Conservation (phyloP, 2,888 invertebrate species). For the Synergus japonicus region DNA sequence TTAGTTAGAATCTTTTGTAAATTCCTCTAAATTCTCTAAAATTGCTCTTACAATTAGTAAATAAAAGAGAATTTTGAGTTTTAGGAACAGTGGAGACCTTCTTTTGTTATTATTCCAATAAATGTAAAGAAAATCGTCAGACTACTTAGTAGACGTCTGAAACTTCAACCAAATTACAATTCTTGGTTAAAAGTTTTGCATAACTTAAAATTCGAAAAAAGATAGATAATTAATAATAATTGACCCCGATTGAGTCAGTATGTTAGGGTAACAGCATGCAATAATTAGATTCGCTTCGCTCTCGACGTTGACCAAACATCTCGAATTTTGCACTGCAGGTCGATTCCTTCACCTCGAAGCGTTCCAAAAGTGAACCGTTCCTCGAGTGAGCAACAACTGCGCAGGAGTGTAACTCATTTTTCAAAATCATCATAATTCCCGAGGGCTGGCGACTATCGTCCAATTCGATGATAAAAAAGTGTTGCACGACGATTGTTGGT, state of each 20-base stretch:
- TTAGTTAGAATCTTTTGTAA: too few species aligned
- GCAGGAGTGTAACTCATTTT: background rate
- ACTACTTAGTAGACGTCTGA: too few species aligned
- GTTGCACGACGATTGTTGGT: conserved; percentile 3
- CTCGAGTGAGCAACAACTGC: background rate
- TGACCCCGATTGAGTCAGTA: background rate
- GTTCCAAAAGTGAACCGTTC: background rate
- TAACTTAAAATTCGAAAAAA: background rate
- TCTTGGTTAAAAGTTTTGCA: background rate
- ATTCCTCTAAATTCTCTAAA: too few species aligned
- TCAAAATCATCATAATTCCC: background rate
- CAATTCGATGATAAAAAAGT: background rate
- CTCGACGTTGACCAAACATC: background rate
- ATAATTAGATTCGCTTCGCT: background rate
- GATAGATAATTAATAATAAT: background rate
- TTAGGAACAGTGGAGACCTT: too few species aligned
- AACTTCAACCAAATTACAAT: too few species aligned
- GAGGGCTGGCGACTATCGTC: background rate
- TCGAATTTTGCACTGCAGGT: conserved; percentile 15
- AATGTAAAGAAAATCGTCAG: too few species aligned
- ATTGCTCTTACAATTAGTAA: too few species aligned
- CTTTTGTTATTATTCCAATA: too few species aligned
- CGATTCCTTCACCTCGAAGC: background rate
- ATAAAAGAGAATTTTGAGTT: too few species aligned
- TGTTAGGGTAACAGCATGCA: conserved; percentile 11